A percentile compares a stretch with the other conserved stretches of the same genome.
Conservation (phyloP, 2,888 invertebrate species). For the Limnephilus auricula region DNA sequence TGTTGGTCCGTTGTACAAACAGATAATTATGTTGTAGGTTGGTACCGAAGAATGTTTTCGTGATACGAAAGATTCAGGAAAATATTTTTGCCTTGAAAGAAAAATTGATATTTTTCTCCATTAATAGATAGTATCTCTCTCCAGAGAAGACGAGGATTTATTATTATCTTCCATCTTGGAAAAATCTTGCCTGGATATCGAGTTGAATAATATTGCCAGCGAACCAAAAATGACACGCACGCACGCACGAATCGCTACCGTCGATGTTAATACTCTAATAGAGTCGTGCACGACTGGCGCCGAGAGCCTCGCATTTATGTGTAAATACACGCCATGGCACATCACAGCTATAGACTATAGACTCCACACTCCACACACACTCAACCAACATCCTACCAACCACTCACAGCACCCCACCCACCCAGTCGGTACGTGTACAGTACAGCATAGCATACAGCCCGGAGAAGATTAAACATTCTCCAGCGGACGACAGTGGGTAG, state of each 20-base stretch:
- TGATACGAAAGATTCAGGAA: neutral
- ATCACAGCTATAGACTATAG: too few relatives aligned
- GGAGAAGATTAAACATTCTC: too few relatives aligned
- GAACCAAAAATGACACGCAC: neutral
- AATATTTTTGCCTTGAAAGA: neutral
- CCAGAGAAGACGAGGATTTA: neutral
- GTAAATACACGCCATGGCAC: neutral
- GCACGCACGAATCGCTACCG: neutral
- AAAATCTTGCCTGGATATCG: neutral
- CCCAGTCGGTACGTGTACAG: neutral
- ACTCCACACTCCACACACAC: too few relatives aligned
- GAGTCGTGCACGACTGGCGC: conserved; percentile 2
- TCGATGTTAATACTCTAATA: neutral
- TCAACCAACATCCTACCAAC: neutral
- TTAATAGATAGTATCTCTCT: neutral
- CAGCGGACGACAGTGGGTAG: too few relatives aligned
- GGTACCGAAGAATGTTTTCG: neutral
- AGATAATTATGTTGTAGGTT: neutral
- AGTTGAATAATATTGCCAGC: neutral
- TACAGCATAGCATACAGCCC: too few relatives aligned
- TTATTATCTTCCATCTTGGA: neutral
- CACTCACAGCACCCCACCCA: neutral
- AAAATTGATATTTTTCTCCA: neutral
- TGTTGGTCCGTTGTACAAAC: neutral
- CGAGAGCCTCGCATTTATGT: neutral